These are phyloP conservation scores for Euzetes globulus DNA, from an alignment of 2,888 invertebrate species.

Conservation along the genomic window DNA sequence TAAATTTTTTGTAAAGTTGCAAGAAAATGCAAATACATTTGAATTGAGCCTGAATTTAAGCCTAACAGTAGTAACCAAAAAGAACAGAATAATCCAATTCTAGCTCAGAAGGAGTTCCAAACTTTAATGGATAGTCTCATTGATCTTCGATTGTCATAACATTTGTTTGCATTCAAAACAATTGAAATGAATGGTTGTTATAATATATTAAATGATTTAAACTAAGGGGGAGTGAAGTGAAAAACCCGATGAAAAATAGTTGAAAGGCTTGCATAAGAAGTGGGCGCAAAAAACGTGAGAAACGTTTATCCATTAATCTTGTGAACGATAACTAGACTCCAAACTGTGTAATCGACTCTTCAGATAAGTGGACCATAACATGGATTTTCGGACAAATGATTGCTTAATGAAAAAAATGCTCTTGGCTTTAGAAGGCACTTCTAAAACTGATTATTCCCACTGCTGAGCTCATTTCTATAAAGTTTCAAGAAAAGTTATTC, in stretches of 20 bases:
- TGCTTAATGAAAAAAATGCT: not conserved
- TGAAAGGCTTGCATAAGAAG: not conserved
- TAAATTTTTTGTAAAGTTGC: too few species aligned
- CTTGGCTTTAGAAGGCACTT: too few species aligned
- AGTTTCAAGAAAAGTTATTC: too few species aligned
- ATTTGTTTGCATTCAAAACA: not conserved
- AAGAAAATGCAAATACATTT: not conserved
- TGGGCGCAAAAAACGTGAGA: constrained; percentile 5
- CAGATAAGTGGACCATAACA: not conserved
- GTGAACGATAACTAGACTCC: not conserved
- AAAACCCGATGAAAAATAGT: not conserved
- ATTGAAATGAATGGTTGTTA: not conserved
- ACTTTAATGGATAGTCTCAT: not conserved
- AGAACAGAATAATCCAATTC: not conserved
- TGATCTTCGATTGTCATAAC: not conserved
- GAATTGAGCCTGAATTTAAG: not conserved
- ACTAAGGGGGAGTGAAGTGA: not conserved
- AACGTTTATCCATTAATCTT: constrained; percentile 23
- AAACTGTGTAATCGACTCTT: not conserved
- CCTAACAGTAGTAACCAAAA: not conserved
- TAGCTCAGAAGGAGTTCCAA: not conserved
- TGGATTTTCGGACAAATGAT: not conserved
- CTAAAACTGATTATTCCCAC: too few species aligned
- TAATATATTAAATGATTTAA: not conserved
- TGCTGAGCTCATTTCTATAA: too few species aligned